phyloP scores from a whole-genome alignment of 2,797 vertebrate species.

The Microchirus variegatus region DNA sequence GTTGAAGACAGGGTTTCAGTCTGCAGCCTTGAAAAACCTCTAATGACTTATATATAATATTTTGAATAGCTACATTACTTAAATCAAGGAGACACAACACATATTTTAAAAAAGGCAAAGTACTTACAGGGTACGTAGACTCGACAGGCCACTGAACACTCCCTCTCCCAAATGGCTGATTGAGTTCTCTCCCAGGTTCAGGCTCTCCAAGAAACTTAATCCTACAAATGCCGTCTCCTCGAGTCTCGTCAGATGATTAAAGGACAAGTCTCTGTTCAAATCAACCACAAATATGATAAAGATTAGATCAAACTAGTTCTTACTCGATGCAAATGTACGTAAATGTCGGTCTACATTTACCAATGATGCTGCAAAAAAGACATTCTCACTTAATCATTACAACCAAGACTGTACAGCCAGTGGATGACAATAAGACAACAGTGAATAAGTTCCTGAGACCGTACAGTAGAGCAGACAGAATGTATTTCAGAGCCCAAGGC shows the following conservation, averaged over 20 bases:
- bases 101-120: background rate
- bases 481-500: slow-evolving; percentile 21
- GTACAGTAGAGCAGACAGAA: slow-evolving; percentile 15
- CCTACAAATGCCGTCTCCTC: slow-evolving; percentile 93
- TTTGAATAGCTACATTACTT: slow-evolving; percentile 5
- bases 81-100: background rate
- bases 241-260: slow-evolving; percentile 92
- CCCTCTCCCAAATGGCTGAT: slow-evolving; percentile 94
- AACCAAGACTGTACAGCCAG: background rate
- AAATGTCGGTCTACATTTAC: background rate
- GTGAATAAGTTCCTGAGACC: slow-evolving; percentile 9
- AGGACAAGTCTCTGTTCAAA: slow-evolving; percentile 89
- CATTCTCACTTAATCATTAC: slow-evolving; percentile 5
- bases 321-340: background rate
- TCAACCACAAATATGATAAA: slow-evolving; percentile 12
- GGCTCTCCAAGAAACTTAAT: slow-evolving; percentile 87
- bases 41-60: slow-evolving; percentile 26
- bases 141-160: slow-evolving; percentile 89
- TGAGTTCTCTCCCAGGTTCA: slow-evolving; percentile 92
- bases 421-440: background rate
- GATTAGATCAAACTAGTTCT: background rate
- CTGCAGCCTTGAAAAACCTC: slow-evolving; percentile 52
- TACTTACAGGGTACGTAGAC: slow-evolving; percentile 91
- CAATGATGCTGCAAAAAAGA: slow-evolving; percentile 5
- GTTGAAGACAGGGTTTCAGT: slow-evolving; percentile 42